These are phyloP conservation scores for Sturmia bella DNA, from an alignment of 2,888 invertebrate genomes.

Conservation along the genomic window DNA sequence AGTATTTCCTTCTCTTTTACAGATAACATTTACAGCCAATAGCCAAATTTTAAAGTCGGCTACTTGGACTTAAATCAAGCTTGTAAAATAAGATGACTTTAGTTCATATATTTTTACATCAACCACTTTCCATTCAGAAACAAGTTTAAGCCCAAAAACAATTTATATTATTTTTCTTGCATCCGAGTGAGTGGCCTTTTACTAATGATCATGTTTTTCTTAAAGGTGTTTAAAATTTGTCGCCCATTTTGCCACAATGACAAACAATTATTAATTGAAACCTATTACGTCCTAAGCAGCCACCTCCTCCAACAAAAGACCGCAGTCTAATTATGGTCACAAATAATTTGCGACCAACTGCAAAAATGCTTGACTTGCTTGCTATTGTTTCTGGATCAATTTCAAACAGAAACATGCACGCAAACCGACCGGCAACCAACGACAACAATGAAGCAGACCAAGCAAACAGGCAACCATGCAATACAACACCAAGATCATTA, in stretches of 20 bases:
- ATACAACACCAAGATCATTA: conserved; percentile 74
- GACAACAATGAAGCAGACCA: conserved; percentile 73
- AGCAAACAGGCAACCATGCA: conserved; percentile 46
- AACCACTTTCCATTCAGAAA: too few relatives aligned
- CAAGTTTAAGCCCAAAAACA: too few relatives aligned
- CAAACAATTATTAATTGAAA: conserved; percentile 70
- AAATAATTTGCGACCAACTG: conserved; percentile 68
- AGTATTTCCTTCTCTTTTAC: too few relatives aligned
- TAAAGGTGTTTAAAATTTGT: conserved; percentile 69
- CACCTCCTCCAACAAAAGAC: conserved; percentile 59
- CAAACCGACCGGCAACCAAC: conserved; percentile 40
- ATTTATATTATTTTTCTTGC: too few relatives aligned
- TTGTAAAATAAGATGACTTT: too few relatives aligned
- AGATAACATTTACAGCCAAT: too few relatives aligned
- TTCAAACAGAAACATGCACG: conserved; percentile 49
- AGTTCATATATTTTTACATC: too few relatives aligned
- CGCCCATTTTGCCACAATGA: conserved; percentile 68
- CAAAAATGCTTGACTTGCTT: conserved; percentile 37
- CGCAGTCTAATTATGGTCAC: conserved; percentile 69
- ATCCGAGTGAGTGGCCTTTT: neutral
- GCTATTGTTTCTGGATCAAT: conserved; percentile 59
- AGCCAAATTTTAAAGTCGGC: too few relatives aligned
- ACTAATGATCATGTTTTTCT: conserved; percentile 40
- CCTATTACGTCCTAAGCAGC: conserved; percentile 57
- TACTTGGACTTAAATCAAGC: too few relatives aligned